phyloP scores from a whole-genome alignment of 1,140 invertebrate species.

The Aphaenogaster rudis region DNA sequence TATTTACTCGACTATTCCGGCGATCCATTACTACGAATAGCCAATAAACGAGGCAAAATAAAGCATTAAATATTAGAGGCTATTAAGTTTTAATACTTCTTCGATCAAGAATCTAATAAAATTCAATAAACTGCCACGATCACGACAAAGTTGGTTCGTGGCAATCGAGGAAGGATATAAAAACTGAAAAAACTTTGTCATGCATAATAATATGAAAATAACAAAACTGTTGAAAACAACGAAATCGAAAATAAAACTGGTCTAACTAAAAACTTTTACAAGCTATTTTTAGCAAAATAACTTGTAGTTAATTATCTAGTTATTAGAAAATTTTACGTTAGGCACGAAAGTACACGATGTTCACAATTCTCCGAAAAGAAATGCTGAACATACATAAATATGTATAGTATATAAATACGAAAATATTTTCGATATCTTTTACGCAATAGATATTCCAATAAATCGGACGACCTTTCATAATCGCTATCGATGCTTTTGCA shows the following conservation, averaged over 20 bases:
- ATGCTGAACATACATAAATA: neutral
- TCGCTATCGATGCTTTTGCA: neutral
- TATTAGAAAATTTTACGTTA: neutral
- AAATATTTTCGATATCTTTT: neutral
- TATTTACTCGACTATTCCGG: slow-evolving; percentile 35
- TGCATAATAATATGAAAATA: neutral
- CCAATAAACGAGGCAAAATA: slow-evolving; percentile 50
- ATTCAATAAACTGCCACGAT: neutral
- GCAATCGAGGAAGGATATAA: neutral
- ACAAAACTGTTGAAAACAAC: neutral
- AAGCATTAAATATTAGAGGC: slow-evolving; percentile 27
- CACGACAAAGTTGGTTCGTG: neutral
- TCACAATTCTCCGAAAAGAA: neutral
- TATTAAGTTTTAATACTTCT: neutral
- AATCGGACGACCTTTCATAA: slow-evolving; percentile 4
- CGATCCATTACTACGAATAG: slow-evolving; percentile 33
- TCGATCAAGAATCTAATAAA: neutral
- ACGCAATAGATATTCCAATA: neutral
- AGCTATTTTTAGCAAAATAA: neutral
- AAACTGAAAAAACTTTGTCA: neutral
- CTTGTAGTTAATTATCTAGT: neutral
- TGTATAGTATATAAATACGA: neutral
- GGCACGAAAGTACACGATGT: neutral
- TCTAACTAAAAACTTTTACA: neutral
- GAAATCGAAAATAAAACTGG: neutral